These are phyloP conservation scores for Trichacis sp. DNA, from an alignment of 2,888 invertebrate genomes.

Conservation along the genomic window DNA sequence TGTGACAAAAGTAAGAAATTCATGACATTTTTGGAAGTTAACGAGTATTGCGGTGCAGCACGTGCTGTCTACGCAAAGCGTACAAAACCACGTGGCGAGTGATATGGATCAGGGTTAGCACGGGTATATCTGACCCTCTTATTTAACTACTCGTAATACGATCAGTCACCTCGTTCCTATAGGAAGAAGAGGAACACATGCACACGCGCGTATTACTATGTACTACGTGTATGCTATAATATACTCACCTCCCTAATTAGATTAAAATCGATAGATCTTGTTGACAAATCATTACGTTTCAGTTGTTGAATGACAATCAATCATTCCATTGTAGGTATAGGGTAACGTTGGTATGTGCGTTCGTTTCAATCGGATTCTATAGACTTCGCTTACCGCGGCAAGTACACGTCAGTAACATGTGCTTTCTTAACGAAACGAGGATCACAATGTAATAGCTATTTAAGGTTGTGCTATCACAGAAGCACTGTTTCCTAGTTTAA, in stretches of 20 bases:
- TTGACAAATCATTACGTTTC: background rate
- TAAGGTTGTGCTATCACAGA: too few species aligned
- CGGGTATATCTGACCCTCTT: slow-evolving; percentile 68
- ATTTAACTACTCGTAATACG: slow-evolving; percentile 64
- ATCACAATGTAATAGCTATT: background rate
- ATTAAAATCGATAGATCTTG: background rate
- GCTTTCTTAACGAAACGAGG: too few species aligned
- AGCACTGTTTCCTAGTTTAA: too few species aligned
- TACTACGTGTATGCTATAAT: slow-evolving; percentile 14
- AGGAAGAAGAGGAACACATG: slow-evolving; percentile 36
- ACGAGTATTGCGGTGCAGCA: slow-evolving; percentile 30
- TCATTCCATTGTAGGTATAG: background rate
- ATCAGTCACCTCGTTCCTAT: slow-evolving; percentile 61
- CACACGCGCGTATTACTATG: slow-evolving; percentile 3
- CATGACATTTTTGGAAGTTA: background rate
- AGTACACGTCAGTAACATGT: background rate
- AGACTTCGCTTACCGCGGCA: background rate
- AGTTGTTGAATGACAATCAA: background rate
- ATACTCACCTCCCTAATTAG: slow-evolving; percentile 43
- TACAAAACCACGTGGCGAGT: slow-evolving; percentile 64
- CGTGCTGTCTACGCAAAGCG: slow-evolving; percentile 40
- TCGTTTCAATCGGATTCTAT: background rate
- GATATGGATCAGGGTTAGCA: slow-evolving; percentile 68
- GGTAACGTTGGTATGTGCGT: background rate
- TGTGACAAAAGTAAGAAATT: background rate